Percentiles rank a stretch among this genome's conserved stretches.
Conservation (phyloP, 2,113 vertebrate species). For the Entomyzon cyanotis region DNA sequence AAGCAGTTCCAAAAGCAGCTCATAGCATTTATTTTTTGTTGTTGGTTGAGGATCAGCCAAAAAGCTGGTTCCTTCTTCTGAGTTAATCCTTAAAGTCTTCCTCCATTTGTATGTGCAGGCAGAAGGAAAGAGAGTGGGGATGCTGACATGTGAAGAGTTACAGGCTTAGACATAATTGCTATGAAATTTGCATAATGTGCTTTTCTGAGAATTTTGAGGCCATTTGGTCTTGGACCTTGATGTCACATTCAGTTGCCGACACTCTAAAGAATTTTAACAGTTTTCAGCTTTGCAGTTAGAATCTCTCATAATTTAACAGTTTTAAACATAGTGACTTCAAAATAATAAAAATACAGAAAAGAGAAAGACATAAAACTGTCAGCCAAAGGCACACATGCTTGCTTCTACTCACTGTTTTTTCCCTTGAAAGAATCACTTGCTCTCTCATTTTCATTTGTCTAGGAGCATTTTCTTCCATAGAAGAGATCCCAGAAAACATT, state of each 20-base stretch:
- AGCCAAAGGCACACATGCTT: neutral
- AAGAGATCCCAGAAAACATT: conserved; percentile 92
- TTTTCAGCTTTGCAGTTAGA: neutral
- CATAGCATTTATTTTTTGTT: conserved; percentile 28
- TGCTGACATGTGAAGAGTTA: neutral
- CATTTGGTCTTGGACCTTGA: neutral
- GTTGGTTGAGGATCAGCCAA: neutral
- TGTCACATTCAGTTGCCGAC: neutral
- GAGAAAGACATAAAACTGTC: neutral
- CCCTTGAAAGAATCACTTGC: neutral
- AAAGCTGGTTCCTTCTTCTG: neutral
- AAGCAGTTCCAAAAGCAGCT: conserved; percentile 33
- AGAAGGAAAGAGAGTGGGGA: neutral
- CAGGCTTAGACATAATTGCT: neutral
- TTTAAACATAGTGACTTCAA: neutral
- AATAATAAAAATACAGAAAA: neutral
- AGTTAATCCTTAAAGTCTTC: conserved; percentile 16
- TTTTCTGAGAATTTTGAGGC: neutral
- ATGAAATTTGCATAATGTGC: neutral
- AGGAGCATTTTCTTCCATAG: conserved; percentile 90
- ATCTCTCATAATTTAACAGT: neutral
- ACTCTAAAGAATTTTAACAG: neutral
- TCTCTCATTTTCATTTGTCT: neutral
- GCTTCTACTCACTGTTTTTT: neutral
- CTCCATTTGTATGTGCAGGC: neutral